phyloP scores from a whole-genome alignment of 2,113 vertebrate genomes.

The Thamnophis sirtalis region DNA sequence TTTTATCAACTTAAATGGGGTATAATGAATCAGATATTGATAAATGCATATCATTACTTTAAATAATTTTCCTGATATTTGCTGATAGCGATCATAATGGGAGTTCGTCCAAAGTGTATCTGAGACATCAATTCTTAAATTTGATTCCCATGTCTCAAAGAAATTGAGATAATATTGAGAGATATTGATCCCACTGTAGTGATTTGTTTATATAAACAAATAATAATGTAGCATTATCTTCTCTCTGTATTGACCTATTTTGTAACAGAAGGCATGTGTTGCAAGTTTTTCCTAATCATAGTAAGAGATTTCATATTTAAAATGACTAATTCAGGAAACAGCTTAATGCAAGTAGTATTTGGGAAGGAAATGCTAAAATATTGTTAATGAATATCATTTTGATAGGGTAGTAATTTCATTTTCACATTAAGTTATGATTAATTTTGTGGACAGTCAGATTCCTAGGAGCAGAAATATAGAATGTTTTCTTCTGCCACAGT shows the following conservation, averaged over 20 bases:
- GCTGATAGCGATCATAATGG: neutral
- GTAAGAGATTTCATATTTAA: constrained; percentile 5
- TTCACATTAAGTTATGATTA: constrained; percentile 10
- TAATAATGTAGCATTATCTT: neutral
- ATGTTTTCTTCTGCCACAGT: neutral
- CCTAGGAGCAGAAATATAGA: neutral
- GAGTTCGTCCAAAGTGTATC: neutral
- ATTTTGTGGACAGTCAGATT: neutral
- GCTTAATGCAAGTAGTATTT: neutral
- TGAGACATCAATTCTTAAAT: neutral
- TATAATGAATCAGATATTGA: neutral
- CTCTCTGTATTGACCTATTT: neutral
- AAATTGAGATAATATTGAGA: neutral
- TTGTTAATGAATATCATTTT: neutral
- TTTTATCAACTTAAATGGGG: neutral
- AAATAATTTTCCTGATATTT: neutral
- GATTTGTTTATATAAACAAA: neutral
- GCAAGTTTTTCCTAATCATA: neutral
- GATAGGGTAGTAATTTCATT: constrained; percentile 23
- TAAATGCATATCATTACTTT: neutral
- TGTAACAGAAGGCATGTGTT: neutral
- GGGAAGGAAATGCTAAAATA: constrained; percentile 13
- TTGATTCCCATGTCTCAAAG: neutral
- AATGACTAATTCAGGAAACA: neutral
- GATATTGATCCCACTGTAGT: neutral